phyloP scores from a whole-genome alignment of 30 jellyfish, hydroid and myxozoan genomes.

The Aurelia aurita region DNA sequence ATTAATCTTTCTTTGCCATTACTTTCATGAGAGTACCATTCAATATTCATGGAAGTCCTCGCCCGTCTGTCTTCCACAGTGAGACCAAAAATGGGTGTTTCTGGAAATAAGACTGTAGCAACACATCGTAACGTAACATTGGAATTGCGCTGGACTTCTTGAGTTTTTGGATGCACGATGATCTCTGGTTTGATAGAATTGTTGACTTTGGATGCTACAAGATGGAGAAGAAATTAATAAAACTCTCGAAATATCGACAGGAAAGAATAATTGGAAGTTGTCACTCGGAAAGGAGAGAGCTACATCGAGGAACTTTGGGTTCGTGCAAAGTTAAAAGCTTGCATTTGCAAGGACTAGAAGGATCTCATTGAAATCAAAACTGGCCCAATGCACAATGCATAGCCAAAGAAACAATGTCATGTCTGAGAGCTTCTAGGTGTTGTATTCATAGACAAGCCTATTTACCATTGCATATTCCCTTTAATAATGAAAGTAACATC shows the following conservation, averaged over 20 bases:
- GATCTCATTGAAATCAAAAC: no score
- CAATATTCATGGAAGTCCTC: constrained; percentile 69
- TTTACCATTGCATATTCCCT: no score
- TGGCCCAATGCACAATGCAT: no score
- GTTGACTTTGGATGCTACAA: constrained; percentile 69
- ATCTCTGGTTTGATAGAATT: constrained; percentile 86
- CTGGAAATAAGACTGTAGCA: constrained; percentile 79
- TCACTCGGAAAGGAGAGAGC: no score
- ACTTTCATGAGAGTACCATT: constrained; percentile 74
- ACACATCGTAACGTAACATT: constrained; percentile 91
- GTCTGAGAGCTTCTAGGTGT: no score
- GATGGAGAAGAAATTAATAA: neutral
- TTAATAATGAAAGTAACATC: no score
- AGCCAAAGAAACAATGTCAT: no score
- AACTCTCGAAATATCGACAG: neutral
- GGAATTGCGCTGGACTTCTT: constrained; percentile 63
- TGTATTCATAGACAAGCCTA: no score
- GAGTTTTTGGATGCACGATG: constrained; percentile 86
- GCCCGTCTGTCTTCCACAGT: constrained; percentile 58
- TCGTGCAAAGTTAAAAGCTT: no score
- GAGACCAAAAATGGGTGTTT: constrained; percentile 51
- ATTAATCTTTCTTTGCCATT: constrained; percentile 32
- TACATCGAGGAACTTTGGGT: no score
- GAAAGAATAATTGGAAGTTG: neutral
- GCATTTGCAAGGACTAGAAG: no score